Base-by-base conservation (phyloP, 2,797 vertebrate genomes). In the Rachycentron canadum region DNA sequence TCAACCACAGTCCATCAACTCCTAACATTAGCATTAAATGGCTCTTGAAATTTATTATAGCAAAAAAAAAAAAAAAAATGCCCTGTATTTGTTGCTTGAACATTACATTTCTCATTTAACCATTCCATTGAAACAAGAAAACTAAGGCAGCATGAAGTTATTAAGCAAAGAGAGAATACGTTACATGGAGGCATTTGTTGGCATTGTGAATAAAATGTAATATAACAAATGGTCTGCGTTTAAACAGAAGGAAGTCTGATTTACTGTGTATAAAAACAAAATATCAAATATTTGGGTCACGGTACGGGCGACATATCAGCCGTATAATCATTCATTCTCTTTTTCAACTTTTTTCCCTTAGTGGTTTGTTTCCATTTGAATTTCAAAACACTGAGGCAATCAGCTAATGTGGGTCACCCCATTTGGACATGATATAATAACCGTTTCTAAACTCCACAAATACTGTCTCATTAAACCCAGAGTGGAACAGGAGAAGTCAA, bases 311-410 rank as follows among this genome's bases (percentile, higher is more conserved):
- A 28, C 36, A 41, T 25, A 40, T 58, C 40, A 49, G 30, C 23
- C 23, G 32, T n/a, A 7, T 7, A 28, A 70, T 64, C 19, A 26
- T 49, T 26, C 12, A 30, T 45, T 70, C 1, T 61, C 30, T 50
- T 62, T 3, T 62, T 55, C 28, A 41, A 25, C 16, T 69, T 53
- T 53, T 2, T 21, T 71, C 70, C 36, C 34, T 70, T 74, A 53
- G 61, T 67, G 70, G 67, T 82, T 74, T 74, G 68, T 52, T 78
- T 78, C 50, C 43, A 50, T 71, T 60, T 69, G 12, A 81, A 71
- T 73, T 34, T 38, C 30, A 57, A 62, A 88, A 78, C 43, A 58
- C 65, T 66, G 17, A 21, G 17, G 30, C 13, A 66, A 12, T 78
- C 41, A 36, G 52, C 69, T 50, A 67, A 78, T 55, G 45, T 62